Conservation (phyloP, 2,888 invertebrate genomes). For the Thymelicus lineola region DNA sequence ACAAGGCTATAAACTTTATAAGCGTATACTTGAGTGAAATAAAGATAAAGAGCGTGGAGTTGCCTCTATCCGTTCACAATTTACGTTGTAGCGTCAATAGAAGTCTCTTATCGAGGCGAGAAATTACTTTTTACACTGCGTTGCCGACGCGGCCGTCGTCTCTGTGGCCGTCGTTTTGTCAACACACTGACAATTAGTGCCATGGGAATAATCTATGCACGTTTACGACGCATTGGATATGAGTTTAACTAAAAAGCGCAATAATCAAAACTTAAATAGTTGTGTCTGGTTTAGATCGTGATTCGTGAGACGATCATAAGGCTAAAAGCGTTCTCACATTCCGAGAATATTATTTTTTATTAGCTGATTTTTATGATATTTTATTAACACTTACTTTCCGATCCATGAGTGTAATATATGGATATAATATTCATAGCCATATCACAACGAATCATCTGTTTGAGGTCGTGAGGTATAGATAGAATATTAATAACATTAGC, state of each 20-base stretch:
- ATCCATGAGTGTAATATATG: neutral
- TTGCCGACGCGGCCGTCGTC: no score
- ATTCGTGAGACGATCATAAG: neutral
- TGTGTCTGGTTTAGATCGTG: conserved; percentile 10
- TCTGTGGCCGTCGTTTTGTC: conserved; percentile 2
- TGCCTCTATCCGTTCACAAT: conserved; percentile 10
- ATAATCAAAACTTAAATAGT: conserved; percentile 11
- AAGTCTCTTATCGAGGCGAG: conserved; percentile 18
- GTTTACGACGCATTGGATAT: conserved; percentile 15
- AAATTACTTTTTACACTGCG: conserved; percentile 19
- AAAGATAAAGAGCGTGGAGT: conserved; percentile 13
- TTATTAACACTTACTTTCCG: neutral
- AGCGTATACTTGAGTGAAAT: conserved; percentile 10
- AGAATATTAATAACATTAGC: no score
- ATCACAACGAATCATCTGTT: no score
- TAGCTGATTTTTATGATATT: neutral
- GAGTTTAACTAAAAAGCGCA: conserved; percentile 22
- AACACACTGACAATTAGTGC: conserved; percentile 28
- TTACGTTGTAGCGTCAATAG: conserved; percentile 11
- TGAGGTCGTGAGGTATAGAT: no score
- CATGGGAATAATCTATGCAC: no score
- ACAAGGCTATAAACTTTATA: neutral
- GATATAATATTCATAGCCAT: no score
- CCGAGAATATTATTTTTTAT: neutral
- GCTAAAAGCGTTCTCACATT: conserved; percentile 9